Percentiles rank a stretch among this genome's conserved stretches.
phyloP scores from a whole-genome alignment of 2,797 vertebrate genomes.

The Centropyge bicolor region DNA sequence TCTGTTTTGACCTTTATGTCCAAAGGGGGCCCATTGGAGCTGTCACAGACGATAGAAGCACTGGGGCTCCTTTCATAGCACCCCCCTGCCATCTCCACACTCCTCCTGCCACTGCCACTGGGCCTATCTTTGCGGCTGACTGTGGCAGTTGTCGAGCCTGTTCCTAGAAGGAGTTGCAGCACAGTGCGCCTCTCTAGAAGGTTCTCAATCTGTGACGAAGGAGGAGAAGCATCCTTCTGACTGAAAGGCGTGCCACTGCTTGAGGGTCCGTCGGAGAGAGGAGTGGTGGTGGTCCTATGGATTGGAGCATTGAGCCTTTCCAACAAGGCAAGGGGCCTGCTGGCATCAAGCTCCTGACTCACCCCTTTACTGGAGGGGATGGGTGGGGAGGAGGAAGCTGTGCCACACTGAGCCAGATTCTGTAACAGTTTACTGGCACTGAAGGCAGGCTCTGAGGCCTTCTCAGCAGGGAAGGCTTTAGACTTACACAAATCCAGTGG shows the following conservation, averaged over 20 bases:
- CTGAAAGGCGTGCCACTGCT: conserved; percentile 81
- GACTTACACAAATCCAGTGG: conserved; percentile 89
- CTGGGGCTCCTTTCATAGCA: conserved; percentile 84
- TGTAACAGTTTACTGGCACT: conserved; percentile 98
- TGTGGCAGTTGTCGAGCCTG: conserved; percentile 73
- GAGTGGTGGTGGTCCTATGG: conserved; percentile 86
- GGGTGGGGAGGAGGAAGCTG: conserved; percentile 81
- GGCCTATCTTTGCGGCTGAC: conserved; percentile 86
- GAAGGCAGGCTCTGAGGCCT: conserved; percentile 89
- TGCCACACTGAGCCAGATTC: conserved; percentile 95
- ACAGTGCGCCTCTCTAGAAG: conserved; percentile 96
- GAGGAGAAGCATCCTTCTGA: conserved; percentile 84
- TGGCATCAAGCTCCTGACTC: conserved; percentile 81
- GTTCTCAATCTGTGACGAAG: conserved; percentile 96
- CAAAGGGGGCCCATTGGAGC: conserved; percentile 87
- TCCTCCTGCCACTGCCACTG: conserved; percentile 87
- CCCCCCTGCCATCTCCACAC: conserved; percentile 83
- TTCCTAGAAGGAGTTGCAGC: conserved; percentile 94
- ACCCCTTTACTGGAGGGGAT: conserved; percentile 80
- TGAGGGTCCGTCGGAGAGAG: conserved; percentile 87
- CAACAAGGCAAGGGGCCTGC: conserved; percentile 88
- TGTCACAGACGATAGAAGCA: conserved; percentile 76
- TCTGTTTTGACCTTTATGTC: conserved; percentile 95
- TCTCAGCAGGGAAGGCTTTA: conserved; percentile 87
- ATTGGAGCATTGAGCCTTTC: conserved; percentile 91